Evolutionary conservation across 2,888 invertebrate genomes (phyloP).

Genomic region (Eilema depressum): DNA sequence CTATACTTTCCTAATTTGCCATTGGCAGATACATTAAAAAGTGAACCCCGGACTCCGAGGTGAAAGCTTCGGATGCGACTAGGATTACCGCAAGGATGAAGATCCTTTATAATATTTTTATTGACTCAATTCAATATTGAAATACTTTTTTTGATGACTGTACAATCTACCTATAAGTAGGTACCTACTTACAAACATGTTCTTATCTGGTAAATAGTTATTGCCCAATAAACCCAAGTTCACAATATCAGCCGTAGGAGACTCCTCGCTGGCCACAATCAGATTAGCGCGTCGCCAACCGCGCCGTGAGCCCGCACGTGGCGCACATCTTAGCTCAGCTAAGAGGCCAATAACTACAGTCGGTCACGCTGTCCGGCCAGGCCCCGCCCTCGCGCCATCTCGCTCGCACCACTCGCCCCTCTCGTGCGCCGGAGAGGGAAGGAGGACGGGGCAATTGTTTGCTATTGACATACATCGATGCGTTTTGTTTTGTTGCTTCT

Average conservation of each 20-base stretch:
- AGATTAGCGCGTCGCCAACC: constrained; percentile 19
- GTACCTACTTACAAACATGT: too few species aligned
- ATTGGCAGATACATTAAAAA: too few species aligned
- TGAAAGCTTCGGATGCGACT: too few species aligned
- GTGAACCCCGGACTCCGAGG: too few species aligned
- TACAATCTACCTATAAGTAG: background rate
- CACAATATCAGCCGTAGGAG: background rate
- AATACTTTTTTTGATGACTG: background rate
- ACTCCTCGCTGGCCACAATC: background rate
- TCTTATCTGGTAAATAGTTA: background rate
- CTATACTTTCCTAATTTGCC: too few species aligned
- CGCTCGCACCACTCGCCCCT: background rate
- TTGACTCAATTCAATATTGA: too few species aligned
- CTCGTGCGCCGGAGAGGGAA: constrained; percentile 24
- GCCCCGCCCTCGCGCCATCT: constrained; percentile 44
- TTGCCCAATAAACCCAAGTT: background rate
- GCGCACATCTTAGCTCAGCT: background rate
- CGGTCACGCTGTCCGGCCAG: constrained; percentile 53
- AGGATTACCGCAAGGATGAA: too few species aligned
- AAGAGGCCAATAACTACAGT: constrained; percentile 57
- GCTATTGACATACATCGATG: constrained; percentile 49
- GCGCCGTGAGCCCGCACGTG: constrained; percentile 3
- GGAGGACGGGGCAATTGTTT: constrained; percentile 42
- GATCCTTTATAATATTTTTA: too few species aligned
- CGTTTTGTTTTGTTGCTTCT: constrained; percentile 15